Conservation (phyloP, 2,113 vertebrate species). For the Myocastor coypus region DNA sequence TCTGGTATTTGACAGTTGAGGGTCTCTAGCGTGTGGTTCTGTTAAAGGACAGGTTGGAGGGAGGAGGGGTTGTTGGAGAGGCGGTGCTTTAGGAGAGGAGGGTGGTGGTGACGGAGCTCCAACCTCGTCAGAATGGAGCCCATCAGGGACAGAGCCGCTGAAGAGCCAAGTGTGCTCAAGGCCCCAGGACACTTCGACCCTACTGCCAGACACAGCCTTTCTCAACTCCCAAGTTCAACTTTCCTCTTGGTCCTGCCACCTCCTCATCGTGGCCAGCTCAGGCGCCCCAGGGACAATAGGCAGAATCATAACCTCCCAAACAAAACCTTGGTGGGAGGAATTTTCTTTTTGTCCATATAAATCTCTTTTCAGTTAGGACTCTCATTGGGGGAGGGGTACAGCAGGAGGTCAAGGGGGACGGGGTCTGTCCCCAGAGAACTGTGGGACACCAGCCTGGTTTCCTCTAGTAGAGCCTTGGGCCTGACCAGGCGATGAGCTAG, state of each 20-base stretch:
- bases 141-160: neutral
- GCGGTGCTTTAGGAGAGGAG: neutral
- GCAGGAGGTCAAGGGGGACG: constrained; percentile 74
- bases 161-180: neutral
- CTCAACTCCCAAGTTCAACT: constrained; percentile 66
- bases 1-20: constrained; percentile 67
- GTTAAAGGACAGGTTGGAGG: constrained; percentile 37
- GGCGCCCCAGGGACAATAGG: neutral
- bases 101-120: neutral
- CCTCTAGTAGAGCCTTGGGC: constrained; percentile 59
- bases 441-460: constrained; percentile 59
- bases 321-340: constrained; percentile 54
- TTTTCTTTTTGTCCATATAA: constrained; percentile 74
- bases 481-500: constrained; percentile 25
- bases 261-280: constrained; percentile 38
- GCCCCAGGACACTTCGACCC: neutral
- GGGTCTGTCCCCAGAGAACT: constrained; percentile 58
- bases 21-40: constrained; percentile 47
- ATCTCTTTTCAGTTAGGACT: constrained; percentile 72
- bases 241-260: constrained; percentile 50
- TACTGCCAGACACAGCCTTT: constrained; percentile 42
- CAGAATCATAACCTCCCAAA: neutral
- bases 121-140: constrained; percentile 13
- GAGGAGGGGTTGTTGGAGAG: neutral
- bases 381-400: constrained; percentile 54